Evolutionary conservation across 2,797 vertebrate species (phyloP), one percentile per base, ranked within the genome.

Genomic region (Sebastes vulpes): DNA sequence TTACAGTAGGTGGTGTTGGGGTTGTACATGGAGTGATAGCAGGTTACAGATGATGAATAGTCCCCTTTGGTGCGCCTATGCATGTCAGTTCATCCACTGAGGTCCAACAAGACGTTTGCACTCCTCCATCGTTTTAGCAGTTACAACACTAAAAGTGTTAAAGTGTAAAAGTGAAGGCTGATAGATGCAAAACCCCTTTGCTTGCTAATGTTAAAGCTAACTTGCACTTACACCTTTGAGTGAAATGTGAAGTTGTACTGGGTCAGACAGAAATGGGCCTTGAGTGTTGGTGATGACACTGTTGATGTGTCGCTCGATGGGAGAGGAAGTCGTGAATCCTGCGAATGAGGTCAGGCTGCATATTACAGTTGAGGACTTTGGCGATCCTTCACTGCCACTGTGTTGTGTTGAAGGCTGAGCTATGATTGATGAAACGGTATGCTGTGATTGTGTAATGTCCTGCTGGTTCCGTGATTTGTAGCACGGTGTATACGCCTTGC

Each of bases 291-390:
- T 38, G 72, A 71, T 68, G 74, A 80, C 65, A 65, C 65, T 25
- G 28, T 28, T 75, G 42, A 74, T 68, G 61, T 26, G 53, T 64
- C 21, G 3, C 61, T 52, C 8, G 14, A 80, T 69, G 48, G 57
- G 6, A 20, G 18, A 77, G 76, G 72, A 87, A 83, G 74, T 56
- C 78, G 84, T 86, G 72, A 87, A 92, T 89, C 83, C 56, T 69
- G 48, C 23, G 66, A 85, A 81, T 38, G 63, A 90, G 86, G 85
- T 88, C 89, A 87, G 42, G 20, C 64, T 72, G 60, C 53, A 71
- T 73, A 75, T 89, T 82, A 9, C 53, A 64, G 46, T 56, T 59
- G 78, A 35, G 82, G 52, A 63, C 71, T 66, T 60, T 66, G 26
- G 59, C 46, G 20, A 90, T 90, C 67, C 31, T 65, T 92, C 74